phyloP scores from a whole-genome alignment of 2,113 vertebrate genomes.

The Chloroceryle aenea region DNA sequence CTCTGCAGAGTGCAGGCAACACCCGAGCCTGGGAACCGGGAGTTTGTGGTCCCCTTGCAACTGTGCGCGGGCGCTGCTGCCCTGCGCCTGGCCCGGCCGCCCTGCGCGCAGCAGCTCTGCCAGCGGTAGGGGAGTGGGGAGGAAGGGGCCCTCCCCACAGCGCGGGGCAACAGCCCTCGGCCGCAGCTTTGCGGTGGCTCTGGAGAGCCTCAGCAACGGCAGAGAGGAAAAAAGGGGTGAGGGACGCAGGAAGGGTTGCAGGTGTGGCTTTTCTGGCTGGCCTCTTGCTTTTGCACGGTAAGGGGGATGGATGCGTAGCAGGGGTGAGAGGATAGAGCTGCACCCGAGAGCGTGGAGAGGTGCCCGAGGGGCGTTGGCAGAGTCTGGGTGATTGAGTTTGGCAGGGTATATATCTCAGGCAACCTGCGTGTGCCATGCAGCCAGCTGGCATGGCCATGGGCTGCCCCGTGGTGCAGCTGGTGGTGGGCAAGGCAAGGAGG shows the following conservation, averaged over 20 bases:
- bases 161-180: too few relatives aligned
- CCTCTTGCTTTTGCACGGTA: rapidly evolving
- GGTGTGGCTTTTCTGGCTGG: neutral
- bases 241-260: rapidly evolving
- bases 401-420: neutral
- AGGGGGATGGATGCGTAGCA: rapidly evolving
- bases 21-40: neutral
- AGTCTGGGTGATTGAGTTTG: neutral
- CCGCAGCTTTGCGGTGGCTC: too few relatives aligned
- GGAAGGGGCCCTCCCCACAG: neutral
- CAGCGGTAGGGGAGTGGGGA: rapidly evolving
- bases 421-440: rapidly evolving
- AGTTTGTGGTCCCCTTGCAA: neutral
- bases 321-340: neutral
- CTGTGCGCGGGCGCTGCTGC: neutral
- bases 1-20: neutral
- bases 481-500: neutral
- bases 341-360: rapidly evolving
- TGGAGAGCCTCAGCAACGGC: rapidly evolving
- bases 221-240: neutral
- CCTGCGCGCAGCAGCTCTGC: neutral
- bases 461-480: neutral
- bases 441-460: neutral
- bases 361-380: neutral
- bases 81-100: rapidly evolving